Conservation (phyloP, 30 jellyfish, hydroid and myxozoan genomes). For the Hydra vulgaris region DNA sequence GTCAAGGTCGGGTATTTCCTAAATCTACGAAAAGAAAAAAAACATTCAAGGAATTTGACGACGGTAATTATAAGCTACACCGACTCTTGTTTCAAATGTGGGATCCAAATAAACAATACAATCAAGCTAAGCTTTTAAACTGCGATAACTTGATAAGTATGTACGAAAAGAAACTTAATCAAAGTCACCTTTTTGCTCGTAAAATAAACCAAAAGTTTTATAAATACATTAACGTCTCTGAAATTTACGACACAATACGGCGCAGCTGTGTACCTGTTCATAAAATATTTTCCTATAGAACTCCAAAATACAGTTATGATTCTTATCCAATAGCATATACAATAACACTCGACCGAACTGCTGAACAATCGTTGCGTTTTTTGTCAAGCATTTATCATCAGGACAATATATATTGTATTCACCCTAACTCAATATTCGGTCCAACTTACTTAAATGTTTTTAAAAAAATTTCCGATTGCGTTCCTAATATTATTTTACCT, state of each 20-base stretch:
- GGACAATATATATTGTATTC: constrained; percentile 62
- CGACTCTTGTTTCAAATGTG: constrained; percentile 26
- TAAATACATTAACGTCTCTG: constrained; percentile 25
- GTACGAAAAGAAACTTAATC: constrained; percentile 12
- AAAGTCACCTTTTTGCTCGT: constrained; percentile 30
- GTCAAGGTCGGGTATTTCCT: not conserved
- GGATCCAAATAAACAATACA: constrained; percentile 20
- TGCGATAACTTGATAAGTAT: constrained; percentile 23
- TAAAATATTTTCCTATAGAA: constrained; percentile 8
- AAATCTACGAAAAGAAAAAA: not conserved
- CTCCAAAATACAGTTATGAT: constrained; percentile 31
- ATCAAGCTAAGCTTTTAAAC: constrained; percentile 18
- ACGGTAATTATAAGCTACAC: constrained; percentile 14
- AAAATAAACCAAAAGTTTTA: constrained; percentile 27
- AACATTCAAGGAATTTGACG: not conserved
- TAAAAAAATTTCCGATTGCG: constrained; percentile 37
- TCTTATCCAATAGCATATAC: constrained; percentile 72
- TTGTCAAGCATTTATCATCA: constrained; percentile 65
- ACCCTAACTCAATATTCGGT: constrained; percentile 51
- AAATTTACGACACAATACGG: constrained; percentile 18
- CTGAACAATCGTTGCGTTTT: constrained; percentile 76
- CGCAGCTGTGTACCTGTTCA: constrained; percentile 1
- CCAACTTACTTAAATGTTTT: constrained; percentile 18
- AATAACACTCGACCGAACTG: constrained; percentile 64
- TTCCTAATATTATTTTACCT: constrained; percentile 44